phyloP scores from a whole-genome alignment of 2,888 invertebrate species.

The Ctena decussata region DNA sequence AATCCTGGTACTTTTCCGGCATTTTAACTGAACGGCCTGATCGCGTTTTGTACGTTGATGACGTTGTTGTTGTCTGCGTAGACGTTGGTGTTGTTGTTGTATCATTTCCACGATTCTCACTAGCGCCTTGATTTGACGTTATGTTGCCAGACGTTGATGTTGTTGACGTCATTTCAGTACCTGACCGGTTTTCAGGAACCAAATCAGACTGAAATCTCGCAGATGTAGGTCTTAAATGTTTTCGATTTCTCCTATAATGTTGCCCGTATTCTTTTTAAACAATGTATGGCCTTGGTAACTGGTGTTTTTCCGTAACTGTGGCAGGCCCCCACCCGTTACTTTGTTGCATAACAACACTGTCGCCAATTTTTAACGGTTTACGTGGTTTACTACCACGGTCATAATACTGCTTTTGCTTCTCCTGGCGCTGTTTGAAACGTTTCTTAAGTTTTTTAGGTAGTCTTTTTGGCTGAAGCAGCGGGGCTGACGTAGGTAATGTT shows the following conservation, averaged over 20 bases:
- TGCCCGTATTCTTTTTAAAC: not conserved
- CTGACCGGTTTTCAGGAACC: no score
- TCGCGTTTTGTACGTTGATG: no score
- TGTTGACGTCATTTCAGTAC: no score
- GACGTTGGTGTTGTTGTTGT: no score
- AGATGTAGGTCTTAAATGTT: not conserved
- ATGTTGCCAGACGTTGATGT: no score
- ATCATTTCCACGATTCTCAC: no score
- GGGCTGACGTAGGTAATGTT: not conserved
- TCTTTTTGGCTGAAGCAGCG: not conserved
- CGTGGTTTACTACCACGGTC: not conserved
- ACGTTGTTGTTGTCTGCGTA: no score
- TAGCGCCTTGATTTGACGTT: no score
- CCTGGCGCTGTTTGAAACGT: not conserved
- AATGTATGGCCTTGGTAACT: not conserved
- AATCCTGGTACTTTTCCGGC: no score
- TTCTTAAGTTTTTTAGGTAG: not conserved
- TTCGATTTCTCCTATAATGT: not conserved
- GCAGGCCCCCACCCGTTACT: not conserved
- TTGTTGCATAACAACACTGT: not conserved
- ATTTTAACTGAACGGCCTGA: no score
- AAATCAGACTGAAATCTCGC: no score
- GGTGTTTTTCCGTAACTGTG: not conserved
- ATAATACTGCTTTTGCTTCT: not conserved
- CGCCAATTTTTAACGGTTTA: not conserved